phyloP scores from a whole-genome alignment of 1,140 invertebrate genomes.

The Dinothrombium tinctorium region DNA sequence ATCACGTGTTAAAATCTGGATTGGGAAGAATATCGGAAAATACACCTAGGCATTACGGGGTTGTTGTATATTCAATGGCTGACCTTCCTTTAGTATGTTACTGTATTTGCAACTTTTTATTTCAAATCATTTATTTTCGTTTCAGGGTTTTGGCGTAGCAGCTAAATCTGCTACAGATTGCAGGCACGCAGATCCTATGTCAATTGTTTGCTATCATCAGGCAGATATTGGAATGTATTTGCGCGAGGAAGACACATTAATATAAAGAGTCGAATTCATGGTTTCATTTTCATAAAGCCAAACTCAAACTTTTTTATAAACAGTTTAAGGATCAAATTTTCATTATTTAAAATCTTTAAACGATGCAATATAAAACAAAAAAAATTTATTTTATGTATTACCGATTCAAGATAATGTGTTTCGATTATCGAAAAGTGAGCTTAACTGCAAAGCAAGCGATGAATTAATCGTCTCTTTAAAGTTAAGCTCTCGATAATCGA shows the following conservation, averaged over 20 bases:
- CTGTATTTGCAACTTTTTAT: slow-evolving; percentile 2
- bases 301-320: too few relatives aligned
- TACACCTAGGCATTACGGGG: slow-evolving; percentile 74
- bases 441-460: too few relatives aligned
- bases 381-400: too few relatives aligned
- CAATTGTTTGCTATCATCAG: slow-evolving; percentile 81
- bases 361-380: too few relatives aligned
- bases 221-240: slow-evolving; percentile 96
- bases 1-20: slow-evolving; percentile 81
- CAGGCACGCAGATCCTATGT: slow-evolving; percentile 67
- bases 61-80: slow-evolving; percentile 79
- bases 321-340: too few relatives aligned
- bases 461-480: too few relatives aligned
- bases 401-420: too few relatives aligned
- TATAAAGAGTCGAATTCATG: slow-evolving; percentile 8
- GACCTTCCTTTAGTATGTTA: slow-evolving; percentile 67
- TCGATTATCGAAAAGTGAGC: too few relatives aligned
- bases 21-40: slow-evolving; percentile 88
- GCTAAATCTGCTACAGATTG: slow-evolving; percentile 78
- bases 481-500: too few relatives aligned
- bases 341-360: too few relatives aligned
- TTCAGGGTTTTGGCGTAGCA: slow-evolving; percentile 69
- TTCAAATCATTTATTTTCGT: slow-evolving; percentile 8
- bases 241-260: slow-evolving; percentile 60
- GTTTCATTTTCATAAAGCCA: too few relatives aligned